Percentiles rank a stretch among this genome's conserved stretches.
These are phyloP conservation scores for Morpho helenor DNA, from an alignment of 2,888 invertebrate genomes.

Conservation along the genomic window DNA sequence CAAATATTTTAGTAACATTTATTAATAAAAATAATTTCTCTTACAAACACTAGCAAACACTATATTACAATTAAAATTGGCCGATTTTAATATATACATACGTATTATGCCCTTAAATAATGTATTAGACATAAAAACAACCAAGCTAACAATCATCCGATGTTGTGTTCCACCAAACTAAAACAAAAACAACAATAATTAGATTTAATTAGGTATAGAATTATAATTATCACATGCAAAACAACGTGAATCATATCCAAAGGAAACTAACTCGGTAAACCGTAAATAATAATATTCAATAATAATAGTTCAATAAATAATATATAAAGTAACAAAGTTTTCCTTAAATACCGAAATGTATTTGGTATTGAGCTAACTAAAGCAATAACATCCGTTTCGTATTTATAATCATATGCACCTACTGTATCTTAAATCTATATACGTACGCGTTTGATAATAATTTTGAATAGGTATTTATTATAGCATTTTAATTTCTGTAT, in stretches of 20 bases:
- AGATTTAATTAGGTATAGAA: conserved; percentile 14
- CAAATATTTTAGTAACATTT: conserved; percentile 25
- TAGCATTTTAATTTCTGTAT: no score
- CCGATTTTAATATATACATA: conserved; percentile 6
- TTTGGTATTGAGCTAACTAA: background rate
- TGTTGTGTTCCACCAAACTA: conserved; percentile 8
- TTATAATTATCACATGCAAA: conserved; percentile 21
- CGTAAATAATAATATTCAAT: conserved; percentile 3
- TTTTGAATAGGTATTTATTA: no score
- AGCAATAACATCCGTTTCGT: background rate
- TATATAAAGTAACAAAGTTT: conserved; percentile 6
- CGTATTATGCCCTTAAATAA: background rate
- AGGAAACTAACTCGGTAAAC: conserved; percentile 21
- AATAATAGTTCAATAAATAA: conserved; percentile 14
- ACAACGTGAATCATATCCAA: conserved; percentile 23
- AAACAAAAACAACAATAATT: conserved; percentile 10
- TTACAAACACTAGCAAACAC: conserved; percentile 21
- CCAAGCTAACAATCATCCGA: background rate
- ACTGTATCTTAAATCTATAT: no score
- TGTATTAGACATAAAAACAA: background rate
- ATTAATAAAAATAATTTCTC: conserved; percentile 24
- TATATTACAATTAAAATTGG: conserved; percentile 9
- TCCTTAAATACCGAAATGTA: background rate
- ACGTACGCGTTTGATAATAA: no score
- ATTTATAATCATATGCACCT: no score